These are phyloP conservation scores for Fregetta grallaria DNA, from an alignment of 2,113 vertebrate species.

Conservation along the genomic window DNA sequence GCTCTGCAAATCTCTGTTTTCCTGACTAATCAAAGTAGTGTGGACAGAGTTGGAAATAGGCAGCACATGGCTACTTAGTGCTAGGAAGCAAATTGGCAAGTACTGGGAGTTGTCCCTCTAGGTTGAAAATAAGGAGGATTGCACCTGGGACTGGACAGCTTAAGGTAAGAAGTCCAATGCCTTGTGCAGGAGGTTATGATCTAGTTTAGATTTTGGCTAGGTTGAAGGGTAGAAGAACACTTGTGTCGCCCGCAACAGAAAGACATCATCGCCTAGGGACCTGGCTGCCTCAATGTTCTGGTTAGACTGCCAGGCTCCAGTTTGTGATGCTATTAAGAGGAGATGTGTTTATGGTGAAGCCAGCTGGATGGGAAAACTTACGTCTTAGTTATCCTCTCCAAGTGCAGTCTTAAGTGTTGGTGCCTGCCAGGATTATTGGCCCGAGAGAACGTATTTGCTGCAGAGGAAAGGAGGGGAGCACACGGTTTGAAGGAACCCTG, in stretches of 20 bases:
- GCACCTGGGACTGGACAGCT: background rate
- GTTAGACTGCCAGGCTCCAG: background rate
- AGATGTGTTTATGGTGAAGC: background rate
- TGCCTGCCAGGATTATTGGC: background rate
- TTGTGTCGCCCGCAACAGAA: background rate
- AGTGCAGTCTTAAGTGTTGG: background rate
- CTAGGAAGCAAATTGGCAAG: background rate
- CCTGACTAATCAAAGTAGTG: background rate
- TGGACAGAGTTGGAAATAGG: background rate
- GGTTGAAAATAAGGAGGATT: background rate
- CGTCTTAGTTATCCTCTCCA: background rate
- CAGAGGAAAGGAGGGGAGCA: background rate
- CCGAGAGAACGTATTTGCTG: accelerated
- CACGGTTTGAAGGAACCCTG: background rate
- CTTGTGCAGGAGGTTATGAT: background rate
- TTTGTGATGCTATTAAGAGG: background rate
- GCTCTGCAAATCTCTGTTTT: background rate
- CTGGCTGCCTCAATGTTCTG: background rate
- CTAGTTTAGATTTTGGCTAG: background rate
- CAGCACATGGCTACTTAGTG: background rate
- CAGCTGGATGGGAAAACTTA: background rate
- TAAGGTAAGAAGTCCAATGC: background rate
- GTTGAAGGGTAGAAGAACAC: background rate
- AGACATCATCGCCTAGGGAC: accelerated
- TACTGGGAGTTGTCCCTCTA: background rate